These are phyloP conservation scores for Anthonomus grandis DNA, from an alignment of 1,140 invertebrate genomes.

Conservation along the genomic window DNA sequence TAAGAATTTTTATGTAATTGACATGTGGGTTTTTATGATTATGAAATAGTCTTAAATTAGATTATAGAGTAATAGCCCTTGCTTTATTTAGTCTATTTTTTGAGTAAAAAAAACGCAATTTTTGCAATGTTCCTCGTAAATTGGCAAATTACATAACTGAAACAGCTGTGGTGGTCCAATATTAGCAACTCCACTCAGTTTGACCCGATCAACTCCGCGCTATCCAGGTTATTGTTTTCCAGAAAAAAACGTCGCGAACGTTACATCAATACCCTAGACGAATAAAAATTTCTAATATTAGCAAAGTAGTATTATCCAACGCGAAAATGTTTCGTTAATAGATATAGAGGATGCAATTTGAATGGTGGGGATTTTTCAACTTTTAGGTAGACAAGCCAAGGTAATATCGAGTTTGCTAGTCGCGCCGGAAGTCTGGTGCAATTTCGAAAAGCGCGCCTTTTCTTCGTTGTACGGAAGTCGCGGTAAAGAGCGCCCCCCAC, in stretches of 20 bases:
- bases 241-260: background rate
- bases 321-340: background rate
- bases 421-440: background rate
- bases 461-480: background rate
- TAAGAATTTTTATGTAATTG: no score
- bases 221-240: background rate
- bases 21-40: no score
- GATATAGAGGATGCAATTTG: background rate
- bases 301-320: background rate
- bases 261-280: background rate
- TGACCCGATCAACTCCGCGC: background rate
- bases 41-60: no score
- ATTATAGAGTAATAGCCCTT: no score
- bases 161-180: no score
- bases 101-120: no score
- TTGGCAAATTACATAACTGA: no score
- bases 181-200: background rate
- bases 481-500: background rate
- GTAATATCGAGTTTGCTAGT: constrained; percentile 10
- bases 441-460: background rate
- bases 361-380: constrained; percentile 22
- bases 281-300: background rate
- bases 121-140: no score
- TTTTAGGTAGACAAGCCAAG: constrained; percentile 17
- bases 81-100: no score